Conservation (phyloP, 2,113 vertebrate genomes). For the Clarias batrachus region DNA sequence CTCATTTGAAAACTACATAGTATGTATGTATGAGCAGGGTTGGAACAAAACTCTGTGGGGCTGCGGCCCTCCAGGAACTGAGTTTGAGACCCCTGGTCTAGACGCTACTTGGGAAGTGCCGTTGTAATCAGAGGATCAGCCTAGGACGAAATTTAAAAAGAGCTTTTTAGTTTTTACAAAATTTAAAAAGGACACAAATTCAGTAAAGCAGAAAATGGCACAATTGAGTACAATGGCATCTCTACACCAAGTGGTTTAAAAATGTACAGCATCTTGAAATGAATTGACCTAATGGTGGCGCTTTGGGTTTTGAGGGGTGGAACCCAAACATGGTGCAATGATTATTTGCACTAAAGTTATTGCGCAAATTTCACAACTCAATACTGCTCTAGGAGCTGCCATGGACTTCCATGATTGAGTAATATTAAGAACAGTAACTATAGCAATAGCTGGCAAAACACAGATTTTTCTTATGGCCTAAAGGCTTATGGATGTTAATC, state of each 20-base stretch:
- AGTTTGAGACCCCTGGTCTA: too few relatives aligned
- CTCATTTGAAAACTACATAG: too few relatives aligned
- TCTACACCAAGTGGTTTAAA: not conserved
- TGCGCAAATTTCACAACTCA: not conserved
- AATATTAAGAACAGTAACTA: not conserved
- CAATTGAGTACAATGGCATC: not conserved
- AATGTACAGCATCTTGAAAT: not conserved
- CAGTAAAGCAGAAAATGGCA: not conserved
- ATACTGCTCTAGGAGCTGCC: not conserved
- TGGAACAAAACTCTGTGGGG: too few relatives aligned
- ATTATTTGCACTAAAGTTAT: not conserved
- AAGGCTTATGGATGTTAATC: not conserved
- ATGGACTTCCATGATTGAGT: not conserved
- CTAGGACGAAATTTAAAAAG: not conserved
- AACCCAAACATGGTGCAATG: not conserved
- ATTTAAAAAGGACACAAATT: not conserved
- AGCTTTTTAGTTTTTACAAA: not conserved
- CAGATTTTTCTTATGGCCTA: not conserved
- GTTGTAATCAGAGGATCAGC: not conserved
- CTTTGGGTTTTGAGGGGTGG: not conserved
- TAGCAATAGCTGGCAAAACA: not conserved
- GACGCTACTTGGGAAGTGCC: not conserved
- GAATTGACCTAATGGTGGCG: not conserved
- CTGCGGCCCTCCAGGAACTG: too few relatives aligned
- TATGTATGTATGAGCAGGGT: too few relatives aligned